Evolutionary conservation across 2,888 invertebrate genomes (phyloP).

Genomic region (Zeuzera pyrina): DNA sequence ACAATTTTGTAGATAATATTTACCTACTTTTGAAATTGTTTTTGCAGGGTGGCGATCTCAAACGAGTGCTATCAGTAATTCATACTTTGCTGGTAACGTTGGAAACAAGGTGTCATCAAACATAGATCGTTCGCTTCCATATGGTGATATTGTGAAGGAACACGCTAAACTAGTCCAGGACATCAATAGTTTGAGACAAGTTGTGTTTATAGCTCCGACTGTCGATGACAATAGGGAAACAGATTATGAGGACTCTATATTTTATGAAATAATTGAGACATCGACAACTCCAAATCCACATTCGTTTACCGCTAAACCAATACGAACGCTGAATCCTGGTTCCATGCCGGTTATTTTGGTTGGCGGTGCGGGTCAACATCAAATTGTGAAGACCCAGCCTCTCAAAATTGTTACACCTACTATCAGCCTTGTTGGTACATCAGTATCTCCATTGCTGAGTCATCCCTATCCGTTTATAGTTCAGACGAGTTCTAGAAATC

Average conservation of each 20-base stretch:
- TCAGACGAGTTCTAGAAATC: constrained; percentile 32
- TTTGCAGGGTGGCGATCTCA: too few relatives aligned
- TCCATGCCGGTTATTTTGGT: constrained; percentile 45
- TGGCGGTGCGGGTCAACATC: constrained; percentile 47
- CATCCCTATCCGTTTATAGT: constrained; percentile 59
- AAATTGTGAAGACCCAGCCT: constrained; percentile 37
- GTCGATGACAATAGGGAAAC: constrained; percentile 36
- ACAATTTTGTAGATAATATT: too few relatives aligned
- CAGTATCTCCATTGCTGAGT: constrained; percentile 40
- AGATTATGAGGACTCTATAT: constrained; percentile 61
- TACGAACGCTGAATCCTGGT: constrained; percentile 9
- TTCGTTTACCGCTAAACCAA: constrained; percentile 19
- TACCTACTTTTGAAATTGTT: too few relatives aligned
- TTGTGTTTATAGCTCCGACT: constrained; percentile 44
- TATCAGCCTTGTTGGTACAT: constrained; percentile 49
- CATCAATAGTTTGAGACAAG: constrained; percentile 53
- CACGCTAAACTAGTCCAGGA: constrained; percentile 64
- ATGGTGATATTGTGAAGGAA: constrained; percentile 50
- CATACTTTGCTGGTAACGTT: too few relatives aligned
- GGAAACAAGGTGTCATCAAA: constrained; percentile 27
- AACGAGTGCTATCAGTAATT: too few relatives aligned
- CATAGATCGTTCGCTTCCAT: constrained; percentile 27
- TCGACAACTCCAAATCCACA: constrained; percentile 30
- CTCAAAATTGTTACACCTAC: constrained; percentile 36
- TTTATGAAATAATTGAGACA: constrained; percentile 54